Percentiles rank a stretch among this genome's conserved stretches.
Conservation (phyloP, 2,888 invertebrate species). For the Ornithoptera priamus region DNA sequence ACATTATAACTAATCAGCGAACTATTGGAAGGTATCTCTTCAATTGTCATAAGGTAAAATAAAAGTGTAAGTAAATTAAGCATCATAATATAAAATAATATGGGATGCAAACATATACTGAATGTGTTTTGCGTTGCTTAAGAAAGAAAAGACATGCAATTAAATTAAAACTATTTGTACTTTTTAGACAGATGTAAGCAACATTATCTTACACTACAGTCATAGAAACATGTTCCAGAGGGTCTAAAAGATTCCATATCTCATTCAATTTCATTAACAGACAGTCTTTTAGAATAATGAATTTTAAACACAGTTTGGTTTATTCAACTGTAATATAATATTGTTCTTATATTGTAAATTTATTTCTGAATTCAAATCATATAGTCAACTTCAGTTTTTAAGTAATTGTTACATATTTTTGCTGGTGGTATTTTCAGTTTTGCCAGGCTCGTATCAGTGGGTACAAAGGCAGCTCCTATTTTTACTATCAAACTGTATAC, state of each 20-base stretch:
- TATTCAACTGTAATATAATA: conserved; percentile 13
- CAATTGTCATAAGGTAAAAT: neutral
- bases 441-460: no score
- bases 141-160: no score
- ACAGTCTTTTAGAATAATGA: conserved; percentile 9
- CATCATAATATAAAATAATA: no score
- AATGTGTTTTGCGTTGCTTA: no score
- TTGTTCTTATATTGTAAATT: neutral
- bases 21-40: neutral
- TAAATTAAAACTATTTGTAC: neutral
- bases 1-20: neutral
- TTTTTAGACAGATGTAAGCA: neutral
- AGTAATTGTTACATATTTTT: neutral
- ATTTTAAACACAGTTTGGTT: conserved; percentile 13
- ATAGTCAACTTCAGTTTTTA: neutral
- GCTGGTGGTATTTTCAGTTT: neutral
- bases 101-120: no score
- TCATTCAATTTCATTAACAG: conserved; percentile 2
- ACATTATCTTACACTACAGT: neutral
- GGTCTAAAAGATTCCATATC: conserved; percentile 6
- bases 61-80: no score
- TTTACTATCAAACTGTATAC: no score
- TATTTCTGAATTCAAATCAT: neutral
- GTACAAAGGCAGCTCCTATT: no score
- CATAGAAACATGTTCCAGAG: neutral